Base-by-base conservation (phyloP, 2,888 invertebrate genomes). In the Ormyrus nitidulus region DNA sequence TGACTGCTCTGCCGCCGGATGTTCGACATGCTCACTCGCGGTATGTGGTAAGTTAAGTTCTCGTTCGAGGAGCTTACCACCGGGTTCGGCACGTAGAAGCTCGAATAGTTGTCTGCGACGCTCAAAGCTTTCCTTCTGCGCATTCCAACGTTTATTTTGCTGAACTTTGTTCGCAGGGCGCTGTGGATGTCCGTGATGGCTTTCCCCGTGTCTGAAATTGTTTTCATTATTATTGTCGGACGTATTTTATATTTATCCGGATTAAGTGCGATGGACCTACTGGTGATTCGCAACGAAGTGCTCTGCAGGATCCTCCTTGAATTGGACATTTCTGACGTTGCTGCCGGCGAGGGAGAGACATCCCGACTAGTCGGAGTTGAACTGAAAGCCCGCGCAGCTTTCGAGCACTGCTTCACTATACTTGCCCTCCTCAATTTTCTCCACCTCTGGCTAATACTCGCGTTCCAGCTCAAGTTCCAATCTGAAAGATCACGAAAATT, bases 401-500 rank as follows among this genome's bases (percentile, higher is more conserved):
- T 85, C 59, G 86, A 85, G 34, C 54, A 66, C 11, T 81, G 74
- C 48, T 74, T 77, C 6, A 75, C 9, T 8, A 77, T 53, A 34
- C 71, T 81, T 4, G 95, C 93, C 79, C 95, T 92, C 51, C 95
- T 93, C 81, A 95, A 91, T 87, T 94, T 93, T 84, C 95, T 92
- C 95, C 95, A 95, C 91, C 94, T 92, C 89, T 95, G 95, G 69
- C 95, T 94, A 83, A 95, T 92, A 87, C 94, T 95, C 84, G 94
- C 94, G 89, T 95, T 95, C 94, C 94, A 90, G 87, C 80, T 89
- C 88, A 51, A 89, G 7, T 77, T 90, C 88, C 8, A 90, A 82
- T n/a, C 88, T 84, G n/a, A 89, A 82, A 51, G 89, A 75, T 83
- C 70, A 90, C 86, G 81, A 89, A 89, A 88, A 89, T 6, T 88